Conservation (phyloP, 2,888 invertebrate genomes). For the Stratiomys singularior region DNA sequence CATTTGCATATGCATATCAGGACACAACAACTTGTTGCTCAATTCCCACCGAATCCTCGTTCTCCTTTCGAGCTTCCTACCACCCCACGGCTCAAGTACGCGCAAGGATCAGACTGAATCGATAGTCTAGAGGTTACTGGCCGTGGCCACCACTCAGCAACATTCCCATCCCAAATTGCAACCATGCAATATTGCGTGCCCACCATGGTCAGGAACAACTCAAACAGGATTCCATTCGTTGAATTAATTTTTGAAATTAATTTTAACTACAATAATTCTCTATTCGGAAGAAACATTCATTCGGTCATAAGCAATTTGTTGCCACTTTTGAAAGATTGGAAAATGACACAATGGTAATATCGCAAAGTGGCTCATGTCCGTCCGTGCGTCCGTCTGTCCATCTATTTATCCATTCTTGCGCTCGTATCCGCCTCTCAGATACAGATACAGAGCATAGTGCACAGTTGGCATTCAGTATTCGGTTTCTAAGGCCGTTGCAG, state of each 20-base stretch:
- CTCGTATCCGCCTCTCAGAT: not conserved
- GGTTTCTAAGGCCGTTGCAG: not conserved
- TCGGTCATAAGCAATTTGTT: constrained; percentile 24
- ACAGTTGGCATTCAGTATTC: not conserved
- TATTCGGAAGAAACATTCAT: constrained; percentile 8
- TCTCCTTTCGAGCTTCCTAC: too few species aligned
- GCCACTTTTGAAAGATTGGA: constrained; percentile 36
- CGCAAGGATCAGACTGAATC: too few species aligned
- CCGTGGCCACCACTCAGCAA: not conserved
- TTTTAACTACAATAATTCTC: constrained; percentile 11
- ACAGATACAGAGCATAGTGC: not conserved
- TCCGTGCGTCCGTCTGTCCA: not conserved
- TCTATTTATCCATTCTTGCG: too few species aligned
- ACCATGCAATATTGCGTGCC: constrained; percentile 17
- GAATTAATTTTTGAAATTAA: constrained; percentile 39
- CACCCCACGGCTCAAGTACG: too few species aligned
- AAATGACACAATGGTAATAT: constrained; percentile 36
- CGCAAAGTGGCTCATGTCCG: constrained; percentile 9
- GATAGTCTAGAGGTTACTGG: too few species aligned
- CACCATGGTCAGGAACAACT: not conserved
- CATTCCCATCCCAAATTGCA: not conserved
- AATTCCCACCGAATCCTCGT: too few species aligned
- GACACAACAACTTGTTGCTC: too few species aligned
- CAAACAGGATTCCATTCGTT: constrained; percentile 14
- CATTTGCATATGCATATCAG: too few species aligned